Evolutionary conservation across 2,797 vertebrate genomes (phyloP).

Genomic region (Pseudomugil tenellus): DNA sequence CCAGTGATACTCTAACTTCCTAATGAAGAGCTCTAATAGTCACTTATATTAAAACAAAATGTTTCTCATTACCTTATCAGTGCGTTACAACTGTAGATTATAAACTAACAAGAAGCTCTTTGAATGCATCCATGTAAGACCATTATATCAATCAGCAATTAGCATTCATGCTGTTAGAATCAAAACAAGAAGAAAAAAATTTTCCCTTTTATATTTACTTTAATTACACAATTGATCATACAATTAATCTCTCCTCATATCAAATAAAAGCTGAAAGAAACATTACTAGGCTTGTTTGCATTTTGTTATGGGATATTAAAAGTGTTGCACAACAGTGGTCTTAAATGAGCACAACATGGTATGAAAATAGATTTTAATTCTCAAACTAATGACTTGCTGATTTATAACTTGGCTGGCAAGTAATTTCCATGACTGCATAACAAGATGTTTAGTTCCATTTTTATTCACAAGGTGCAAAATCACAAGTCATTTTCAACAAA

Average conservation of each 20-base stretch:
- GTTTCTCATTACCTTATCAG: slow-evolving; percentile 58
- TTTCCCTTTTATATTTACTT: slow-evolving; percentile 57
- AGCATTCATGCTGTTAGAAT: slow-evolving; percentile 54
- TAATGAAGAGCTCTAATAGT: slow-evolving; percentile 47
- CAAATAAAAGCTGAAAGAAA: slow-evolving; percentile 63
- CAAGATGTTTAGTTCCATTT: slow-evolving; percentile 1
- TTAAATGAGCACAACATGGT: slow-evolving; percentile 66
- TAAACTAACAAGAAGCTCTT: slow-evolving; percentile 57
- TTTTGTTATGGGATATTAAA: slow-evolving; percentile 63
- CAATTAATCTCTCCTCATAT: slow-evolving; percentile 53
- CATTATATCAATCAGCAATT: slow-evolving; percentile 70
- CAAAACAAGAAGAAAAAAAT: slow-evolving; percentile 32
- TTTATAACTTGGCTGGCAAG: slow-evolving; percentile 48
- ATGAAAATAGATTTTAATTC: slow-evolving; percentile 62
- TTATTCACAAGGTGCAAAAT: not conserved
- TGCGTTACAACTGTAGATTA: slow-evolving; percentile 55
- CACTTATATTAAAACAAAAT: slow-evolving; percentile 39
- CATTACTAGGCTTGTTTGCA: slow-evolving; percentile 65
- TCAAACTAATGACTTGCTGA: slow-evolving; percentile 64
- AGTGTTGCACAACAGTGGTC: slow-evolving; percentile 61
- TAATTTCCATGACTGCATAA: slow-evolving; percentile 41
- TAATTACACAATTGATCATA: slow-evolving; percentile 64
- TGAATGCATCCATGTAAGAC: slow-evolving; percentile 66
- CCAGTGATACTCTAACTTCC: slow-evolving; percentile 17
- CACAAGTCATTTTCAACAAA: no score